Percentiles rank a stretch among this genome's conserved stretches.
These are phyloP conservation scores for Danio albolineatus DNA, from an alignment of 2,797 vertebrate genomes.

Conservation along the genomic window DNA sequence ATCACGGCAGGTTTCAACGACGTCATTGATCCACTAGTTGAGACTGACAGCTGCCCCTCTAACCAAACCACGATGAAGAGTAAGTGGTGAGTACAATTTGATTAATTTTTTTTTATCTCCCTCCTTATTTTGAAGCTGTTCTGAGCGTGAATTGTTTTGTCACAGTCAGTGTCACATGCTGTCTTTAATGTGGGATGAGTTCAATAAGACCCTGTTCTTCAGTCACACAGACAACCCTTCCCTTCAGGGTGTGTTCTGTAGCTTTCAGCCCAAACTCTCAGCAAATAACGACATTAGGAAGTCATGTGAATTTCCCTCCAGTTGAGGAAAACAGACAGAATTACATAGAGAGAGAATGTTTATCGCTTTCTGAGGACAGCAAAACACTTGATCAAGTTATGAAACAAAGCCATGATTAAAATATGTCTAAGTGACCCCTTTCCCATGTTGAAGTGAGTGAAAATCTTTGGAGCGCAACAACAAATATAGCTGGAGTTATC, in stretches of 20 bases:
- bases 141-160: not conserved
- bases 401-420: not conserved
- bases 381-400: not conserved
- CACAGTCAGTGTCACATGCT: conserved; percentile 45
- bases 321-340: conserved; percentile 22
- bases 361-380: not conserved
- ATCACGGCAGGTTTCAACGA: no score
- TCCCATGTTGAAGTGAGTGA: not conserved
- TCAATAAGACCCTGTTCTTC: conserved; percentile 50
- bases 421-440: not conserved
- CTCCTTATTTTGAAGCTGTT: conserved; percentile 18
- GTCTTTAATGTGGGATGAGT: conserved; percentile 44
- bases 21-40: no score
- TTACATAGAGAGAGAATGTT: conserved; percentile 3
- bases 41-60: no score
- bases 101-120: not conserved
- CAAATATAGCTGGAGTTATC: no score
- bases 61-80: no score
- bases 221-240: conserved; percentile 22
- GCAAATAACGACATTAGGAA: conserved; percentile 38
- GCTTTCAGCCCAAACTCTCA: conserved; percentile 26
- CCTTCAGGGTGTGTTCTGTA: conserved; percentile 39
- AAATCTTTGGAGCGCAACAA: not conserved
- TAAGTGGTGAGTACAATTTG: no score
- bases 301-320: conserved; percentile 43